phyloP scores from a whole-genome alignment of 1,140 invertebrate species.

The Megalonaias nervosa region DNA sequence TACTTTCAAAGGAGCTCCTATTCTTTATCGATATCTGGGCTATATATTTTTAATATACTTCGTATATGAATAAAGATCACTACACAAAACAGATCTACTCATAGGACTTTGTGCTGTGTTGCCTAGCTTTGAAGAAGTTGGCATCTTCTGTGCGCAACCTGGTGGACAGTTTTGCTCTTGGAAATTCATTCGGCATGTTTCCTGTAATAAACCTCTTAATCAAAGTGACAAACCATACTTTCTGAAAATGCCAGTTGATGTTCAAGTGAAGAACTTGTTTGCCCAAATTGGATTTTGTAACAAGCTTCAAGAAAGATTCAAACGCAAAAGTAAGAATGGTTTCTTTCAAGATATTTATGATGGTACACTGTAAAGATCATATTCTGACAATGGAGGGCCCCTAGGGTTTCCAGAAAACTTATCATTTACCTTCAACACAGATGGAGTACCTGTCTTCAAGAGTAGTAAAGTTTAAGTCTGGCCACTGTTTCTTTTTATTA shows the following conservation, averaged over 20 bases:
- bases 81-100: too few species aligned
- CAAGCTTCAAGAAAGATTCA: not conserved
- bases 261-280: not conserved
- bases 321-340: not conserved
- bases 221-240: not conserved
- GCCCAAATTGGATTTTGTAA: not conserved
- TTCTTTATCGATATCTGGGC: too few species aligned
- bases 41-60: too few species aligned
- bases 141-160: too few species aligned
- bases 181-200: too few species aligned
- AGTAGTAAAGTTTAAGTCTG: constrained; percentile 33
- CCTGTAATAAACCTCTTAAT: too few species aligned
- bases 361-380: constrained; percentile 10
- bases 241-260: constrained; percentile 3
- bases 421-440: constrained; percentile 32
- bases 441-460: constrained; percentile 34
- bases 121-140: too few species aligned
- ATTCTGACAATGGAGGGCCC: constrained; percentile 78
- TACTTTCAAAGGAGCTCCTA: too few species aligned
- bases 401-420: constrained; percentile 58
- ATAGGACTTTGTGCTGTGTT: too few species aligned
- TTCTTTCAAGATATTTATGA: constrained; percentile 16
- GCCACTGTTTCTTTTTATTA: too few species aligned
- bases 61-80: too few species aligned
- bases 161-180: too few species aligned